Percentiles rank a stretch among this genome's conserved stretches.
phyloP scores from a whole-genome alignment of 37 sponge, comb jelly and placozoan species.

The Chondrilla cf. caribensis region DNA sequence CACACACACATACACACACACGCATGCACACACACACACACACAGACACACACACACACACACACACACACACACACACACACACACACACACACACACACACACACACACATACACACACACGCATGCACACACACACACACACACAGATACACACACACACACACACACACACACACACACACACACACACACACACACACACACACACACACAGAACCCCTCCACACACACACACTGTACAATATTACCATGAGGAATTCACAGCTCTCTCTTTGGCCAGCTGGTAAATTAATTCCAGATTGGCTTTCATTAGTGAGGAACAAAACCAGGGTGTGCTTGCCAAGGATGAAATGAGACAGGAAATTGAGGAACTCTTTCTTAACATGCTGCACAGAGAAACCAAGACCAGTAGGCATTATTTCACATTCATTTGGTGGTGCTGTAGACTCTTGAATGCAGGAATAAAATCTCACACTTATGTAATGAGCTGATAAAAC shows the following conservation, averaged over 20 bases:
- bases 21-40: background rate
- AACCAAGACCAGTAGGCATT: too few relatives aligned
- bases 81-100: slow-evolving; percentile 11
- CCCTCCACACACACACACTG: background rate
- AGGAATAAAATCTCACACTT: too few relatives aligned
- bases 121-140: slow-evolving; percentile 13
- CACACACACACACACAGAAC: slow-evolving; percentile 22
- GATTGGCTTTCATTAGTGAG: background rate
- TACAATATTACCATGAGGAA: background rate
- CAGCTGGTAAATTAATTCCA: too few relatives aligned
- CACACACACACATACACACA: slow-evolving; percentile 2
- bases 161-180: background rate
- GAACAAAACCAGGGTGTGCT: background rate
- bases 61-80: slow-evolving; percentile 22
- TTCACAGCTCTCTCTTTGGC: too few relatives aligned
- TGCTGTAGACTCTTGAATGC: too few relatives aligned
- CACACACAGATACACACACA: slow-evolving; percentile 10
- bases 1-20: slow-evolving; percentile 6
- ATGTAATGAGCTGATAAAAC: too few relatives aligned
- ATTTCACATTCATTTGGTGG: too few relatives aligned
- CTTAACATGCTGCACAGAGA: background rate
- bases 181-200: slow-evolving; percentile 17
- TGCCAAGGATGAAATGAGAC: background rate
- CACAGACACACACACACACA: background rate
- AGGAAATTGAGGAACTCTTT: background rate